Percentiles rank a stretch among this genome's conserved stretches.
Conservation (phyloP, 2,888 invertebrate genomes). For the Lasioglossum figueresi region DNA sequence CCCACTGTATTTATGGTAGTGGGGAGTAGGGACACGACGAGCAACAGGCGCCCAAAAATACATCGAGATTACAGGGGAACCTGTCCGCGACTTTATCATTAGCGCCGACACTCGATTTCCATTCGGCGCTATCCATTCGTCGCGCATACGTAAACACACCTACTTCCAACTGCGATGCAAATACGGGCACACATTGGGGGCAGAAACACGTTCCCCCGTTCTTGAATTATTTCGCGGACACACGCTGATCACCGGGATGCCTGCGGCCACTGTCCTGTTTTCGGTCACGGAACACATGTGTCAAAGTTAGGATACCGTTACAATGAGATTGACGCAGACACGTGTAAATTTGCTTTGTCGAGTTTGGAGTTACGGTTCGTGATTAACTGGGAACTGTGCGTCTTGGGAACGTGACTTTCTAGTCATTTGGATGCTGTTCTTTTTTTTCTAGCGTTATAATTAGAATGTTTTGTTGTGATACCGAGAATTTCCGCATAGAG, state of each 20-base stretch:
- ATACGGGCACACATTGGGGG: conserved; percentile 12
- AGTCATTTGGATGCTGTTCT: not conserved
- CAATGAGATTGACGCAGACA: not conserved
- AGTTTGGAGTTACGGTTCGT: not conserved
- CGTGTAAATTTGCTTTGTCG: conserved; percentile 7
- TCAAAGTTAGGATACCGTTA: not conserved
- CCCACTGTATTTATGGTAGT: not conserved
- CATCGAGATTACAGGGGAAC: not conserved
- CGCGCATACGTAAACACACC: conserved; percentile 39
- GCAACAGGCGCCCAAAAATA: conserved; percentile 39
- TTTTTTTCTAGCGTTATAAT: not conserved
- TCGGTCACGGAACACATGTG: not conserved
- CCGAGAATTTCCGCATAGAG: not conserved
- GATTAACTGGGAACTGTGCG: not conserved
- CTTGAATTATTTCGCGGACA: not conserved
- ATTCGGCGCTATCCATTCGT: not conserved
- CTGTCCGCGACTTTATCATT: conserved; percentile 1
- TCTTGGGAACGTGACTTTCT: not conserved
- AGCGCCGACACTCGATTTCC: not conserved
- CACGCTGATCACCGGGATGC: not conserved
- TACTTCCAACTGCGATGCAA: not conserved
- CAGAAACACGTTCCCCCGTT: no score
- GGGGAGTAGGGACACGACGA: not conserved
- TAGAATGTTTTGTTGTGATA: not conserved
- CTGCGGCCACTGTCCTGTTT: not conserved